Evolutionary conservation across 30 jellyfish, hydroid and myxozoan genomes (phyloP), one percentile per base, ranked within the genome.

Genomic region (Sanderia malayensis): DNA sequence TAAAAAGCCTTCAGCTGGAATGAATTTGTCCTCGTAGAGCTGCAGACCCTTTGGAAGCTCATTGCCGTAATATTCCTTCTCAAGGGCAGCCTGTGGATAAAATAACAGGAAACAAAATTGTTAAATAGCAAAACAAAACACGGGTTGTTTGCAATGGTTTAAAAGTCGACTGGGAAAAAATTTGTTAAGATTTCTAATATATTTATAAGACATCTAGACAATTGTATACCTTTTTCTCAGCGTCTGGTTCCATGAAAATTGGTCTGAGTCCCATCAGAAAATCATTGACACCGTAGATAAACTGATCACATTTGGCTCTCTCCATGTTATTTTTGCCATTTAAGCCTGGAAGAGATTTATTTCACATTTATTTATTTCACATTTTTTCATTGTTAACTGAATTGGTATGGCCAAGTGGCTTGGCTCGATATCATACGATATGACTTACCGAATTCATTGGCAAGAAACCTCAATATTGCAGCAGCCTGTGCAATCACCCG

Each of bases 391-490:
- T n/a, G n/a, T n/a, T n/a, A n/a, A n/a, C n/a, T n/a, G n/a, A n/a
- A n/a, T n/a, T n/a, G n/a, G n/a, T n/a, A n/a, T n/a, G n/a, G n/a
- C n/a, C n/a, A n/a, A n/a, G n/a, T n/a, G n/a, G n/a, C n/a, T n/a
- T n/a, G n/a, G n/a, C n/a, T n/a, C n/a, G n/a, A n/a, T n/a, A n/a
- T n/a, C n/a, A n/a, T n/a, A n/a, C n/a, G n/a, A n/a, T n/a, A 23
- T 18, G 0, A 63, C 88, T 17, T 76, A 70, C 83, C 86, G 61
- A 70, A 70, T 65, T 71, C 94, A 49, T 73, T 62, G 0, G 83
- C 94, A 11, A 82, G 83, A 61, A 45, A 82, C 41, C 82, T 31
- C 18, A 76, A 58, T 44, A 82, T 82, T 8, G 82, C 82, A 64
- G 41, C 55, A 0, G 87, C 17, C 69, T 82, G 94, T 10, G 86